These are phyloP conservation scores for Neomorphus geoffroyi DNA, from an alignment of 2,797 vertebrate species.

Conservation along the genomic window DNA sequence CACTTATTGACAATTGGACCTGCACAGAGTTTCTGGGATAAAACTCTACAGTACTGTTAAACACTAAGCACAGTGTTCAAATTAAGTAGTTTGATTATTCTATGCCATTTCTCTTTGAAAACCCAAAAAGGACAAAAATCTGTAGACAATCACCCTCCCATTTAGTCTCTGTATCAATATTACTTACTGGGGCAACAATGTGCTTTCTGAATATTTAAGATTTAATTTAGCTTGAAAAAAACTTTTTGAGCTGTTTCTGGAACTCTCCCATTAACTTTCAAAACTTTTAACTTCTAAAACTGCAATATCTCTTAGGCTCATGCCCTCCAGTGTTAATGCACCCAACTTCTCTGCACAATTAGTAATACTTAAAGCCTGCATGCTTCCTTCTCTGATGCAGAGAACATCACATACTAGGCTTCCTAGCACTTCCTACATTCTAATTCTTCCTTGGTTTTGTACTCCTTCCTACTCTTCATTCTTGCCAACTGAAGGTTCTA, in stretches of 20 bases:
- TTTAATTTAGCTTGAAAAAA: constrained; percentile 11
- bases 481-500: not conserved
- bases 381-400: not conserved
- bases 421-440: not conserved
- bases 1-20: not conserved
- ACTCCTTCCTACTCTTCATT: not conserved
- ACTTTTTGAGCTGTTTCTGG: not conserved
- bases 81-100: not conserved
- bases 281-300: not conserved
- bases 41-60: not conserved
- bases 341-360: not conserved
- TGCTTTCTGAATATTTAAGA: not conserved
- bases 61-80: not conserved
- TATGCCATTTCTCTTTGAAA: not conserved
- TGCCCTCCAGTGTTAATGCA: not conserved
- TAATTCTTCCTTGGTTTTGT: not conserved
- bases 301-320: not conserved
- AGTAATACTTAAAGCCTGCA: not conserved
- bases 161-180: not conserved
- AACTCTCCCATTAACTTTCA: not conserved
- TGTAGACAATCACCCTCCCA: not conserved
- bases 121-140: not conserved
- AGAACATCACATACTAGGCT: not conserved
- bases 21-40: not conserved
- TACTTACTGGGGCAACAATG: not conserved